Evolutionary conservation across 2,113 vertebrate species (phyloP).

Genomic region (Terrapene triunguis): DNA sequence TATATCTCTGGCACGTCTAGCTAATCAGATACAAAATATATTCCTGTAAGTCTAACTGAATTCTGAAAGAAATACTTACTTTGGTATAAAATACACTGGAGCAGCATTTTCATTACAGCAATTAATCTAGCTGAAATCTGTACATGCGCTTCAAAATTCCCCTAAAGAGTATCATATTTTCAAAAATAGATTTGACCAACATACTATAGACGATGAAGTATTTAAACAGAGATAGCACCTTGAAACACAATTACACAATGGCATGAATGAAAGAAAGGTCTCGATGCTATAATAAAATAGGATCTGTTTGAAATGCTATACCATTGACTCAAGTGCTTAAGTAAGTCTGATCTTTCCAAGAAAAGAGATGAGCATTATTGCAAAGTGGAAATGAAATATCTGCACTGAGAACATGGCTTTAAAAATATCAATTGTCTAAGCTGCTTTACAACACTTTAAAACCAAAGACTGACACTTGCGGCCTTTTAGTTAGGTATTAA

Average conservation of each 20-base stretch:
- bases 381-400: background rate
- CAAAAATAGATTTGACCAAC: slow-evolving; percentile 52
- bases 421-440: slow-evolving; percentile 6
- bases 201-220: slow-evolving; percentile 27
- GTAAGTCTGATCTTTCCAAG: background rate
- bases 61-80: slow-evolving; percentile 54
- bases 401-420: background rate
- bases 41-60: slow-evolving; percentile 55
- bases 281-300: background rate
- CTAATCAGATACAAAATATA: slow-evolving; percentile 43
- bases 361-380: background rate
- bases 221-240: slow-evolving; percentile 47
- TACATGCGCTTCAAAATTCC: slow-evolving; percentile 33
- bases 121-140: slow-evolving; percentile 57
- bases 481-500: background rate
- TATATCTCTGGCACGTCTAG: slow-evolving; percentile 9
- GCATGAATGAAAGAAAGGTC: slow-evolving; percentile 16
- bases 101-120: slow-evolving; percentile 52
- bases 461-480: background rate
- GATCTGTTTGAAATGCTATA: background rate
- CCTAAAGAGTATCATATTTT: slow-evolving; percentile 21
- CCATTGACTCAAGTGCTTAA: background rate
- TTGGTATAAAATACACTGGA: slow-evolving; percentile 48
- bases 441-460: background rate
- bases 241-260: slow-evolving; percentile 28